phyloP scores from a whole-genome alignment of 1,140 invertebrate genomes.

The Drosophila suzukii region DNA sequence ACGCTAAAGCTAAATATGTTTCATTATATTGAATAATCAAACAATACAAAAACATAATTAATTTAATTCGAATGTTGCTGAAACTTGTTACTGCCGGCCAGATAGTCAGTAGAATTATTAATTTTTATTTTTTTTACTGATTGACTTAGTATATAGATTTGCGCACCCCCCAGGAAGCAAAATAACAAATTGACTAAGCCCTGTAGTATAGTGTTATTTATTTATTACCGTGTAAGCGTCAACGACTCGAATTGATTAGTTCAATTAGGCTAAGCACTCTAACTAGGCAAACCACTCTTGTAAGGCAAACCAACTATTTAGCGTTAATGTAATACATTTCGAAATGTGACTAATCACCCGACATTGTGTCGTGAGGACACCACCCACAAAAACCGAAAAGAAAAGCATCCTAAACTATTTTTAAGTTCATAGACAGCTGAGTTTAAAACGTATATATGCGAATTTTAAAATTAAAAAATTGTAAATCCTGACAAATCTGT shows the following conservation, averaged over 20 bases:
- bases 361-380: conserved; percentile 7
- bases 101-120: conserved; percentile 41
- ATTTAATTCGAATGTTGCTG: background rate
- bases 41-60: too few species aligned
- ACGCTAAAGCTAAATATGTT: background rate
- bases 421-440: conserved; percentile 5
- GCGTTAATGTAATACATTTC: conserved; percentile 12
- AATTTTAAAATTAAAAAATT: conserved; percentile 13
- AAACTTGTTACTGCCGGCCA: conserved; percentile 21
- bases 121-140: conserved; percentile 9
- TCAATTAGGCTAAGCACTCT: conserved; percentile 17
- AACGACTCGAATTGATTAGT: conserved; percentile 41
- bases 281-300: background rate
- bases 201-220: conserved; percentile 40
- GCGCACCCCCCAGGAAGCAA: background rate
- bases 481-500: background rate
- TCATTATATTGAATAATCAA: background rate
- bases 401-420: conserved; percentile 27
- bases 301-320: conserved; percentile 29
- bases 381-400: background rate
- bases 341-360: conserved; percentile 28
- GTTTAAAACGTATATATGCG: background rate
- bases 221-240: conserved; percentile 28
- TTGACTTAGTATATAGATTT: background rate
- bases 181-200: conserved; percentile 7